phyloP scores from a whole-genome alignment of 1,140 invertebrate genomes.

The Charaxes varanes region DNA sequence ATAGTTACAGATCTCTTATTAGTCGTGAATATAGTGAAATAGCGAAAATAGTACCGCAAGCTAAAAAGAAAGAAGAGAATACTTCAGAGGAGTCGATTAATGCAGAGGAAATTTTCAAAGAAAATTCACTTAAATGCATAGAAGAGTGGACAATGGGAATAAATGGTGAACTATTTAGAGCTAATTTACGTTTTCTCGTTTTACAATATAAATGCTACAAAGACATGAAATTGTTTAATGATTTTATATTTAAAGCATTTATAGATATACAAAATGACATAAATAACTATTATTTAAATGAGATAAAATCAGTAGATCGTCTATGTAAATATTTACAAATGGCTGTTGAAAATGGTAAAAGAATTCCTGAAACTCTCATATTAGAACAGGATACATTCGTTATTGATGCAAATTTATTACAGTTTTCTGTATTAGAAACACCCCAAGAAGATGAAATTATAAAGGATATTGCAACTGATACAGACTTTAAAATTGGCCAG shows the following conservation, averaged over 20 bases:
- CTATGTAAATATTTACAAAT: constrained; percentile 72
- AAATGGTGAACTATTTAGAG: constrained; percentile 71
- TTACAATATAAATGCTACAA: constrained; percentile 46
- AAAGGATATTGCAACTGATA: constrained; percentile 36
- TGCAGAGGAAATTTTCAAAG: constrained; percentile 45
- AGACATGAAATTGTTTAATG: constrained; percentile 66
- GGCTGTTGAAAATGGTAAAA: constrained; percentile 73
- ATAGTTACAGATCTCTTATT: constrained; percentile 46
- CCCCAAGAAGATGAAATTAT: constrained; percentile 15
- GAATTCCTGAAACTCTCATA: constrained; percentile 61
- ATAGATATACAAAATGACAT: constrained; percentile 62
- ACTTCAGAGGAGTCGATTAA: constrained; percentile 38
- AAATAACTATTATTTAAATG: constrained; percentile 70
- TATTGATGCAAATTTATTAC: constrained; percentile 56
- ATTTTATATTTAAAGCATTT: constrained; percentile 57
- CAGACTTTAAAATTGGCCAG: constrained; percentile 70
- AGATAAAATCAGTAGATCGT: constrained; percentile 73
- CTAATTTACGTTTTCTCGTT: constrained; percentile 58
- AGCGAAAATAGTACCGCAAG: constrained; percentile 37
- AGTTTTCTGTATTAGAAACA: constrained; percentile 31
- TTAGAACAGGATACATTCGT: constrained; percentile 67
- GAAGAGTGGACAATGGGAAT: constrained; percentile 74
- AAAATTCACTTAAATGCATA: constrained; percentile 56
- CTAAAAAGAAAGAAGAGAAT: constrained; percentile 49
- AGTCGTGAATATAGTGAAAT: constrained; percentile 53